Conservation (phyloP, 2,797 vertebrate species). For the Lagodon rhomboides region DNA sequence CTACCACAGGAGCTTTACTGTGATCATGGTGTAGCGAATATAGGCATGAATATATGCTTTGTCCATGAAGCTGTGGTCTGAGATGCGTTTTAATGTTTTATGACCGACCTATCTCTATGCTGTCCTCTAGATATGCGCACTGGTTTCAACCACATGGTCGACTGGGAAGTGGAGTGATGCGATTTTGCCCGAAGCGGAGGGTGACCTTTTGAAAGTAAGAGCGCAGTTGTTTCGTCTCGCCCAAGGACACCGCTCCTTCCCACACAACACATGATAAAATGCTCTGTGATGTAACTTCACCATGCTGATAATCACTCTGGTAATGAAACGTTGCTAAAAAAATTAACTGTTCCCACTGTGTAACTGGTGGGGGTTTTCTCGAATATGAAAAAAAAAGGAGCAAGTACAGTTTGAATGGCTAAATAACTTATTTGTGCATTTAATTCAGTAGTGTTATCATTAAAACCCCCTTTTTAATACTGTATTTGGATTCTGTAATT, state of each 20-base stretch:
- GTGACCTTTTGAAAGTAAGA: slow-evolving; percentile 38
- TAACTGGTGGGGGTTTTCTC: background rate
- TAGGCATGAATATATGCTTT: slow-evolving; percentile 8
- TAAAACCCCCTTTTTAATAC: background rate
- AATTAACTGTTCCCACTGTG: background rate
- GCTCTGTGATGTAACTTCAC: slow-evolving; percentile 32
- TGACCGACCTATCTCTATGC: background rate
- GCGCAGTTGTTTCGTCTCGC: slow-evolving; percentile 19
- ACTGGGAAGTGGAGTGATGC: background rate
- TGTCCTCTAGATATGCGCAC: background rate
- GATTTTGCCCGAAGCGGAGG: slow-evolving; percentile 13
- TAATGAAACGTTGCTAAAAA: background rate
- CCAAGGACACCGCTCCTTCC: background rate
- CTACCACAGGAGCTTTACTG: background rate
- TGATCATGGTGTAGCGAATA: background rate
- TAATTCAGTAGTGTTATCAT: background rate
- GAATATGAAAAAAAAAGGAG: background rate
- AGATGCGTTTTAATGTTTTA: background rate
- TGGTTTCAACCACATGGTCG: background rate
- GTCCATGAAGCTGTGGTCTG: background rate
- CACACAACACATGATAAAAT: slow-evolving; percentile 52
- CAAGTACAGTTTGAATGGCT: background rate
- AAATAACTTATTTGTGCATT: background rate
- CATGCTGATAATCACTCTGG: background rate
- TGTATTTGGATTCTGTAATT: background rate